phyloP scores from a whole-genome alignment of 1,140 invertebrate genomes.

The Euura saliciscinereae region DNA sequence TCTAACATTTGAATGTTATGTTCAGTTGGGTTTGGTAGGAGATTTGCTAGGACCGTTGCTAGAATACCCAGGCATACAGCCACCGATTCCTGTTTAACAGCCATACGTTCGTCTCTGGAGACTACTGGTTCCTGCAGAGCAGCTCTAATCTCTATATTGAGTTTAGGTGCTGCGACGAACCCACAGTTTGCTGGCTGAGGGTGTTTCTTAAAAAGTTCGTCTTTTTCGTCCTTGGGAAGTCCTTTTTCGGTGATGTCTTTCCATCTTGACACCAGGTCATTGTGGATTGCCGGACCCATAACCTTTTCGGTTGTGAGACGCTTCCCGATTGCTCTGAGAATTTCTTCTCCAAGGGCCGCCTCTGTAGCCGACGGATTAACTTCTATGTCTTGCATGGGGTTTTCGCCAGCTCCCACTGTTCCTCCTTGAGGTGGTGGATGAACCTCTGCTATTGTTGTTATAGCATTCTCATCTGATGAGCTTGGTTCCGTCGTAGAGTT shows the following conservation, averaged over 20 bases:
- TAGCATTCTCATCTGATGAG: no score
- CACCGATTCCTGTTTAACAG: conserved; percentile 6
- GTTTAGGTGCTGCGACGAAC: not conserved
- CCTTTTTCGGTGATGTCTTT: conserved; percentile 3
- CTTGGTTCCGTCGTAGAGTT: no score
- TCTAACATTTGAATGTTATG: conserved; percentile 8
- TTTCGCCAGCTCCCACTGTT: no score
- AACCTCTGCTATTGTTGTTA: no score
- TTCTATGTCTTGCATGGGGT: no score
- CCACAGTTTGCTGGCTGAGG: not conserved
- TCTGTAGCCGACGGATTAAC: not conserved
- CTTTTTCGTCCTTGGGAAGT: conserved; percentile 4
- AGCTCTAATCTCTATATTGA: conserved; percentile 8
- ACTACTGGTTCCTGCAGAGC: conserved; percentile 1
- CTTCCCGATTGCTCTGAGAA: not conserved
- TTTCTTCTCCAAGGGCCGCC: conserved; percentile 2
- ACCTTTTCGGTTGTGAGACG: not conserved
- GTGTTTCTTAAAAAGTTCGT: not conserved
- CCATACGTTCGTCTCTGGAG: conserved; percentile 4
- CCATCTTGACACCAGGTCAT: conserved; percentile 1
- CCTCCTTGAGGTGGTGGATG: no score
- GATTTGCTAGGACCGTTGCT: not conserved
- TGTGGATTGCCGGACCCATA: not conserved
- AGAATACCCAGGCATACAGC: conserved; percentile 10
- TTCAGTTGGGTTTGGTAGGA: not conserved